Evolutionary conservation across 37 sponge, comb jelly and placozoan species (phyloP).

Genomic region (Amphimedon queenslandica): DNA sequence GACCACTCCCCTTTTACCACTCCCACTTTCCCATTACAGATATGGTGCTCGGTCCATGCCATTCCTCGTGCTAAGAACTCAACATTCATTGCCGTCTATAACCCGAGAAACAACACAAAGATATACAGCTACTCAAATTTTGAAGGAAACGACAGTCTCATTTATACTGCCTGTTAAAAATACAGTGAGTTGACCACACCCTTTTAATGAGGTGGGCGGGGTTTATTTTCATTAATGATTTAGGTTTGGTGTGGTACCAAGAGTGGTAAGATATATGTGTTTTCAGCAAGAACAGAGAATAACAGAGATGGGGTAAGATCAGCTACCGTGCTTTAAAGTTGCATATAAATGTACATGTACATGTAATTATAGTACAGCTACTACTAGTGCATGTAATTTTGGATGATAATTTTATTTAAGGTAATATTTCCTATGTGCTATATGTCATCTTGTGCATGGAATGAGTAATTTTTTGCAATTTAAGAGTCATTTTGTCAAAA

Average conservation of each 20-base stretch:
- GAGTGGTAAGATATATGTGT: slow-evolving; percentile 67
- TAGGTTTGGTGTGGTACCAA: slow-evolving; percentile 86
- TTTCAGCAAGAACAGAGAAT: slow-evolving; percentile 5
- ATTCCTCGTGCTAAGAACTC: slow-evolving; percentile 24
- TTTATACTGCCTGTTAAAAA: slow-evolving; percentile 62
- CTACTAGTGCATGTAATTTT: too few species aligned
- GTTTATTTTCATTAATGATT: not conserved
- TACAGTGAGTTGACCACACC: too few species aligned
- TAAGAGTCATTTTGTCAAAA: too few species aligned
- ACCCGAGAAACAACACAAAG: slow-evolving; percentile 35
- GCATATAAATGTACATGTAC: too few species aligned
- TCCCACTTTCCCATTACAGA: slow-evolving; percentile 26
- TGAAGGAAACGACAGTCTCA: slow-evolving; percentile 27
- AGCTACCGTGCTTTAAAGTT: too few species aligned
- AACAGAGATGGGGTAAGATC: not conserved
- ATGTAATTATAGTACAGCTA: too few species aligned
- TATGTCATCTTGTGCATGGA: too few species aligned
- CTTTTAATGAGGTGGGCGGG: too few species aligned
- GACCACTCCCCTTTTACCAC: not conserved
- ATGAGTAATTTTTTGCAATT: too few species aligned
- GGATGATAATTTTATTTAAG: too few species aligned
- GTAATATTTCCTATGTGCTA: too few species aligned
- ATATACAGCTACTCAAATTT: slow-evolving; percentile 17
- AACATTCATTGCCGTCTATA: slow-evolving; percentile 41
- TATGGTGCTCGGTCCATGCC: slow-evolving; percentile 64